phyloP scores from a whole-genome alignment of 2,797 vertebrate species.

The Iguana delicatissima region DNA sequence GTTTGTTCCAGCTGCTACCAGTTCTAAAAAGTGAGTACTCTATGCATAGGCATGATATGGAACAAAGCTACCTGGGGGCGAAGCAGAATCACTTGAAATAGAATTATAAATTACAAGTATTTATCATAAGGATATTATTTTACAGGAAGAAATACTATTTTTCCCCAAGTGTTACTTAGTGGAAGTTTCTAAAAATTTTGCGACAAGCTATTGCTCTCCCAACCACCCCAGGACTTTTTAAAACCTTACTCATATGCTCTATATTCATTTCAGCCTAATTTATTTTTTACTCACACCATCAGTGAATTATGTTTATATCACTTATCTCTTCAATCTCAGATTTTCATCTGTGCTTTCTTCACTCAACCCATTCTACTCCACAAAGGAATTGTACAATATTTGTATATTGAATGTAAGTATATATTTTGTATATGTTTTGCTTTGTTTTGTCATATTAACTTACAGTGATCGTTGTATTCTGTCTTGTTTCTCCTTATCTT shows the following conservation, averaged over 20 bases:
- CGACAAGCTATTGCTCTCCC: background rate
- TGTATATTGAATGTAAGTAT: no score
- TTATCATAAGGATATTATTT: background rate
- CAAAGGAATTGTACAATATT: background rate
- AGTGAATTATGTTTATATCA: background rate
- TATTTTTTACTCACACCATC: no score
- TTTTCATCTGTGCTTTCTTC: background rate
- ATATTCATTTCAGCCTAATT: background rate
- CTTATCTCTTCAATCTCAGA: background rate
- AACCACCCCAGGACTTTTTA: background rate
- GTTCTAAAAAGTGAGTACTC: background rate
- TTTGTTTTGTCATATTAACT: no score
- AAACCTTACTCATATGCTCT: background rate
- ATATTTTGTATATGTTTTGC: no score
- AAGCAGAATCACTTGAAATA: no score
- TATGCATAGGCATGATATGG: background rate
- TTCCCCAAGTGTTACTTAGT: background rate
- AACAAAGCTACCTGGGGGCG: background rate
- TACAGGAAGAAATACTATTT: background rate
- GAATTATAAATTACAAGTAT: background rate
- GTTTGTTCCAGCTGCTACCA: background rate
- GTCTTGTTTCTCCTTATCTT: no score
- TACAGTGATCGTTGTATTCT: no score
- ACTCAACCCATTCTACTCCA: background rate
- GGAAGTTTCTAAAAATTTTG: background rate